Evolutionary conservation across 2,113 vertebrate genomes (phyloP).

Genomic region (Morone saxatilis): DNA sequence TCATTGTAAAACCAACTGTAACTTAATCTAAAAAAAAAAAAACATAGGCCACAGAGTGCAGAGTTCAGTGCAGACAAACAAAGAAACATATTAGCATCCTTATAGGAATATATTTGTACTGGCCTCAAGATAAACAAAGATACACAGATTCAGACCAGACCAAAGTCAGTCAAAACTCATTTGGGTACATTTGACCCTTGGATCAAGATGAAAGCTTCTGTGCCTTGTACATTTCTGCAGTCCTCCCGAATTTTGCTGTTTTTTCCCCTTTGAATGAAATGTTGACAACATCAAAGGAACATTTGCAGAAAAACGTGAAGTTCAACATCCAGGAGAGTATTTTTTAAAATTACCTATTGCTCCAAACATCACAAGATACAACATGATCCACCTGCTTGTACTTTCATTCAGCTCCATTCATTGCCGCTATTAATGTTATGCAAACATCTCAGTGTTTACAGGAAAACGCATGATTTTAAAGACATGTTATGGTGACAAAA

Average conservation of each 20-base stretch:
- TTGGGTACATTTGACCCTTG: constrained; percentile 11
- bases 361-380: not conserved
- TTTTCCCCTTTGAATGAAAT: not conserved
- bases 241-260: not conserved
- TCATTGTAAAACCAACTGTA: constrained; percentile 33
- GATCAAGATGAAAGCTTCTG: constrained; percentile 1
- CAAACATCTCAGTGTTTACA: constrained; percentile 13
- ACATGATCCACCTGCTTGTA: not conserved
- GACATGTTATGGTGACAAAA: constrained; percentile 30
- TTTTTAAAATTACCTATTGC: not conserved
- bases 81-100: not conserved
- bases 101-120: not conserved
- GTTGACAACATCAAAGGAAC: not conserved
- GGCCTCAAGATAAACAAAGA: not conserved
- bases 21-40: constrained; percentile 1
- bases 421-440: not conserved
- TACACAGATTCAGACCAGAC: constrained; percentile 5
- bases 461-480: constrained; percentile 8
- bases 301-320: not conserved
- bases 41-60: constrained; percentile 8
- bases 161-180: constrained; percentile 7
- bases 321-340: not conserved
- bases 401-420: not conserved
- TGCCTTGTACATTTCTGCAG: not conserved
- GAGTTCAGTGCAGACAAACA: constrained; percentile 9